phyloP scores from a whole-genome alignment of 2,888 invertebrate species.

The Rhagonycha fulva region DNA sequence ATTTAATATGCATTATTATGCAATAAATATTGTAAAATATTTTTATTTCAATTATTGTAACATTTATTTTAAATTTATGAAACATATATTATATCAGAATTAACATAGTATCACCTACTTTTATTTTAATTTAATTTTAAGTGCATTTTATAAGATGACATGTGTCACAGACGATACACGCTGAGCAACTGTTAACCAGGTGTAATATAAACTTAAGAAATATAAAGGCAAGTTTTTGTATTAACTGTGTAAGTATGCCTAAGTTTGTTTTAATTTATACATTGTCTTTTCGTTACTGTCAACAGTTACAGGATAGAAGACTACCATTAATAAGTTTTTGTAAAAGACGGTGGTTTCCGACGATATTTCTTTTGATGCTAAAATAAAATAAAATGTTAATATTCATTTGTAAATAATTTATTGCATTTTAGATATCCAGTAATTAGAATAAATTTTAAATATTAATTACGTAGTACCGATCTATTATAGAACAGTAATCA shows the following conservation, averaged over 20 bases:
- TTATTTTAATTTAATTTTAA: conserved; percentile 38
- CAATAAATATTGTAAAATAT: too few relatives aligned
- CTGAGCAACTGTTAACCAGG: conserved; percentile 45
- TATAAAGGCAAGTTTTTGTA: conserved; percentile 4
- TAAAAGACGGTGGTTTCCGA: not conserved
- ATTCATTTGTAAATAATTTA: not conserved
- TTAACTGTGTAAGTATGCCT: not conserved
- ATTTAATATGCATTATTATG: too few relatives aligned
- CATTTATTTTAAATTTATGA: too few relatives aligned
- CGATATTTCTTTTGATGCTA: not conserved
- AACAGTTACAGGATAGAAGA: not conserved
- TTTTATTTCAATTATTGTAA: too few relatives aligned
- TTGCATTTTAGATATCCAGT: too few relatives aligned
- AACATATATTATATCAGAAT: conserved; percentile 6
- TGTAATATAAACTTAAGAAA: conserved; percentile 36
- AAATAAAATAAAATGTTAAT: not conserved
- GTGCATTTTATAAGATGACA: conserved; percentile 38
- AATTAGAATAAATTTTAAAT: too few relatives aligned
- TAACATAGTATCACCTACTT: conserved; percentile 39
- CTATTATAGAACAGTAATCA: too few relatives aligned
- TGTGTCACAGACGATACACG: conserved; percentile 41
- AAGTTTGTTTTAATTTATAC: not conserved
- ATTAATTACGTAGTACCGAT: too few relatives aligned
- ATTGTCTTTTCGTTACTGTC: not conserved
- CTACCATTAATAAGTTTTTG: not conserved